Conservation (phyloP, 2,113 vertebrate species). For the Hippopotamus amphibius region DNA sequence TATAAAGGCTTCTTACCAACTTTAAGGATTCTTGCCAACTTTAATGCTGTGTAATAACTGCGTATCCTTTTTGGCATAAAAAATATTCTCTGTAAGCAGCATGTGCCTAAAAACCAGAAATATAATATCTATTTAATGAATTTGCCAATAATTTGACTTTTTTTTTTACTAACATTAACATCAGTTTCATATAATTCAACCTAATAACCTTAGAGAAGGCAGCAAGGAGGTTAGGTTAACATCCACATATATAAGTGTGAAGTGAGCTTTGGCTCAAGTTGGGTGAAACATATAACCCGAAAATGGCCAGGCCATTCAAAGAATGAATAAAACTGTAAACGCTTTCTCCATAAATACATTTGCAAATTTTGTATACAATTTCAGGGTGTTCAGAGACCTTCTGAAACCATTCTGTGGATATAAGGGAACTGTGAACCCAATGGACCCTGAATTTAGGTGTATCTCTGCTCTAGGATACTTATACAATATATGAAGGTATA, state of each 20-base stretch:
- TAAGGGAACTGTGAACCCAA: neutral
- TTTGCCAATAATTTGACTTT: conserved; percentile 30
- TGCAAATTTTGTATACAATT: neutral
- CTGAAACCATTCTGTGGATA: neutral
- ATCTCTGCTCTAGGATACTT: conserved; percentile 37
- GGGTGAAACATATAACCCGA: conserved; percentile 18
- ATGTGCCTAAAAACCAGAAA: conserved; percentile 35
- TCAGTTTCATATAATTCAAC: conserved; percentile 7
- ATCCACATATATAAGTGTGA: neutral
- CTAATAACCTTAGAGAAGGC: neutral
- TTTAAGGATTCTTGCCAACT: neutral
- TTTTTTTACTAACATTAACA: conserved; percentile 21
- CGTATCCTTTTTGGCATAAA: neutral
- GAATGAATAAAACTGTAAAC: neutral
- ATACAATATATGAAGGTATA: neutral
- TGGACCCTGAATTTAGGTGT: neutral
- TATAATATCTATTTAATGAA: neutral
- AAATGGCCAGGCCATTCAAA: neutral
- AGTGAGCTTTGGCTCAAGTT: neutral
- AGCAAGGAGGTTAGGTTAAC: neutral
- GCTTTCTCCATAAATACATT: neutral
- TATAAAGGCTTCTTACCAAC: neutral
- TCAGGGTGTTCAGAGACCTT: neutral
- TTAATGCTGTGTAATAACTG: neutral
- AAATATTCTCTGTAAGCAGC: neutral